These are phyloP conservation scores for Tolypeutes matacus DNA, from an alignment of 2,797 vertebrate species.

Conservation along the genomic window DNA sequence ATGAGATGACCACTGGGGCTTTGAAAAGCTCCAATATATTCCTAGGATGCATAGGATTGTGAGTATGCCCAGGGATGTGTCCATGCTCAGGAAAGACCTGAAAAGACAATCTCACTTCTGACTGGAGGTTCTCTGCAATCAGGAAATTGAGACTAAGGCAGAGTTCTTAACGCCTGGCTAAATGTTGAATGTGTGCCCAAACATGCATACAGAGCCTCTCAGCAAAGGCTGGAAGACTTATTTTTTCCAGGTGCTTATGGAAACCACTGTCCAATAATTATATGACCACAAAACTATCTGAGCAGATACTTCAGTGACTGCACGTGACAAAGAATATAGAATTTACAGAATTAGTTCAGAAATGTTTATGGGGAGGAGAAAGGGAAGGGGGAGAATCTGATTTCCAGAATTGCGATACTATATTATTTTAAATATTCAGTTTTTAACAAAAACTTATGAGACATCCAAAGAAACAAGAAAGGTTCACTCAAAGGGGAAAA, in stretches of 20 bases:
- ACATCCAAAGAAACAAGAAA: too few species aligned
- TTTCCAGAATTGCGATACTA: too few species aligned
- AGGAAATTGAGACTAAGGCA: not conserved
- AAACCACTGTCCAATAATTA: not conserved
- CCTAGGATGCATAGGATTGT: not conserved
- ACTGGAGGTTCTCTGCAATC: not conserved
- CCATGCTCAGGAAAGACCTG: not conserved
- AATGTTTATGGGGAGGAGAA: not conserved
- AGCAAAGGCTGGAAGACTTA: not conserved
- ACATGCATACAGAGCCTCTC: not conserved
- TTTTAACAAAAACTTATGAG: too few species aligned
- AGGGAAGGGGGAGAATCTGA: not conserved
- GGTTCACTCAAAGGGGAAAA: too few species aligned
- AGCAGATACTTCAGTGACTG: not conserved
- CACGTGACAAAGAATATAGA: not conserved
- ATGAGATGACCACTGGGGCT: not conserved
- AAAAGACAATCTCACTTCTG: not conserved
- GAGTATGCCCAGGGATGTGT: not conserved
- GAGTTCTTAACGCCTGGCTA: not conserved
- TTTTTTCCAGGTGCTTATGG: not conserved
- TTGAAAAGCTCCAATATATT: not conserved
- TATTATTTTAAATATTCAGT: too few species aligned
- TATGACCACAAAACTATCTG: not conserved
- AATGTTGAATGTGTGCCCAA: not conserved
- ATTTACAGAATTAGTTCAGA: not conserved